A percentile compares a stretch with the other conserved stretches of the same genome.
Evolutionary conservation across 1,140 invertebrate species (phyloP).

Genomic region (Drosophila nannoptera): DNA sequence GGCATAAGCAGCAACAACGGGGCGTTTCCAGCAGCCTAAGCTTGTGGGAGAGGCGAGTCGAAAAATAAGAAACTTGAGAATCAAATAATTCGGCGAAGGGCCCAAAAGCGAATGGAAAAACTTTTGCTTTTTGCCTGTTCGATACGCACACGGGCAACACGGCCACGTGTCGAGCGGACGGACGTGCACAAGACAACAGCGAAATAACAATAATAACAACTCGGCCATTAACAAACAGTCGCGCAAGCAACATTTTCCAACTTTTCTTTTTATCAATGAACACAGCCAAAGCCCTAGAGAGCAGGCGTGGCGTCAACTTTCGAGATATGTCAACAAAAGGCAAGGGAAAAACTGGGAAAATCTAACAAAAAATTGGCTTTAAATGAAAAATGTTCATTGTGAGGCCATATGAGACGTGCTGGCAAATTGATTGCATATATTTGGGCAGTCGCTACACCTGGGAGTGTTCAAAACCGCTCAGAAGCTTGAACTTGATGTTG

Average conservation of each 20-base stretch:
- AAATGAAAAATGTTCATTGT: conserved; percentile 11
- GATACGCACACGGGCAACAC: conserved; percentile 16
- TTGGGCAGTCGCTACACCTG: neutral
- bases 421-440: conserved; percentile 21
- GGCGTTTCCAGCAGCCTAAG: neutral
- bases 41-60: neutral
- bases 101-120: conserved; percentile 53
- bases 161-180: conserved; percentile 18
- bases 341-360: neutral
- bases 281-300: neutral
- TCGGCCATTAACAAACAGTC: conserved; percentile 2
- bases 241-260: conserved; percentile 7
- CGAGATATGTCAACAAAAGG: conserved; percentile 20
- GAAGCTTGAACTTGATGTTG: neutral
- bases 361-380: conserved; percentile 15
- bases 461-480: neutral
- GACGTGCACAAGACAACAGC: conserved; percentile 52
- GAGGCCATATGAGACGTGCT: neutral
- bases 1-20: too few relatives aligned
- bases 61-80: conserved; percentile 58
- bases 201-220: conserved; percentile 23
- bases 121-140: conserved; percentile 46
- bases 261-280: conserved; percentile 33
- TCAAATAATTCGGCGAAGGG: conserved; percentile 50
- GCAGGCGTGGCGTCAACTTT: conserved; percentile 1